Percentiles rank a stretch among this genome's conserved stretches.
Evolutionary conservation across 1,140 invertebrate genomes (phyloP).

Genomic region (Drosophila persimilis): DNA sequence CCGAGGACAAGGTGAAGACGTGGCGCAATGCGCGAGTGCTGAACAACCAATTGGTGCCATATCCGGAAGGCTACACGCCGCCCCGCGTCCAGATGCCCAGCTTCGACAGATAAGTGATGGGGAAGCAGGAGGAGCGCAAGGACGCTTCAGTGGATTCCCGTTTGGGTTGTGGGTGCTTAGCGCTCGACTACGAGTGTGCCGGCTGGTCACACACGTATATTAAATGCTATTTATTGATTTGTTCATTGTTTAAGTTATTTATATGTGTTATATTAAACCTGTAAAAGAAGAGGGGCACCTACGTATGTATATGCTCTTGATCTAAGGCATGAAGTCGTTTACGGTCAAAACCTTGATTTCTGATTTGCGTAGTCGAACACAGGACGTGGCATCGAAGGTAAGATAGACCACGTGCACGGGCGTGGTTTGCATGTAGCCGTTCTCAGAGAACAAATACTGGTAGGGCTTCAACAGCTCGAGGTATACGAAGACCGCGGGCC

Average conservation of each 20-base stretch:
- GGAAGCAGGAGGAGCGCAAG: neutral
- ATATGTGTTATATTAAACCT: slow-evolving; percentile 68
- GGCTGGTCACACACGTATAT: neutral
- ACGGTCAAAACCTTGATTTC: slow-evolving; percentile 69
- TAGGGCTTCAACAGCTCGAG: slow-evolving; percentile 73
- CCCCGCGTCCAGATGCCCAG: slow-evolving; percentile 83
- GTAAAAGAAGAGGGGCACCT: slow-evolving; percentile 17
- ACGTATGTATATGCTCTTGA: neutral
- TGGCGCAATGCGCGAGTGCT: slow-evolving; percentile 94
- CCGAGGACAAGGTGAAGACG: slow-evolving; percentile 89
- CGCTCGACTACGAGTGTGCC: slow-evolving; percentile 12
- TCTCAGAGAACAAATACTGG: slow-evolving; percentile 75
- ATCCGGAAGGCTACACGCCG: slow-evolving; percentile 87
- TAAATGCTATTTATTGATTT: slow-evolving; percentile 69
- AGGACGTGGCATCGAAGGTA: slow-evolving; percentile 45
- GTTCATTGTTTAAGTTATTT: slow-evolving; percentile 70
- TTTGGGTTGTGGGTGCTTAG: slow-evolving; percentile 25
- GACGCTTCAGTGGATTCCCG: neutral
- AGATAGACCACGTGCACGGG: slow-evolving; percentile 65
- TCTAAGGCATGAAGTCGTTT: slow-evolving; percentile 71
- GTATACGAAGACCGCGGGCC: slow-evolving; percentile 77
- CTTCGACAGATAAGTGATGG: slow-evolving; percentile 67
- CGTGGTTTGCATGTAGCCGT: slow-evolving; percentile 80
- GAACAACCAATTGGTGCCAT: slow-evolving; percentile 89
- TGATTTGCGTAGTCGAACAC: slow-evolving; percentile 55